Evolutionary conservation across 2,113 vertebrate species (phyloP), one percentile per base, ranked within the genome.

Genomic region (Pterophyllum scalare): DNA sequence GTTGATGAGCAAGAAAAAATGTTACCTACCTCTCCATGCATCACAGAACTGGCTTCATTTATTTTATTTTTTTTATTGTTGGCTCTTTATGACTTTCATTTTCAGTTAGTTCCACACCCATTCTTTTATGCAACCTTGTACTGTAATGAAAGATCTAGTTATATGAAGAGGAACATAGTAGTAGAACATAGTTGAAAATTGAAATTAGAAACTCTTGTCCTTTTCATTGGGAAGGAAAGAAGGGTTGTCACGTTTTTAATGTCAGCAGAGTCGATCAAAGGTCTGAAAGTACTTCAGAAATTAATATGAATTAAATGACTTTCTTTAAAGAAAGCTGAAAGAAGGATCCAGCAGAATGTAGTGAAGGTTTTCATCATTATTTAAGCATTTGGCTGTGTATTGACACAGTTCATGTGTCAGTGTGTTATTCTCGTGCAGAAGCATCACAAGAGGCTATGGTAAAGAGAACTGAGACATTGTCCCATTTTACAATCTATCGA

Each of bases 41-140:
- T 82, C 52, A 31, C 43, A 83, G 83, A 40, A 75, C 58, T 59
- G 12, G 11, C 12, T 38, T 58, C 5, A 26, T 35, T 60, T 72
- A n/a, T 70, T 35, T 7, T 28, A 28, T 35, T 43, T 1, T 2
- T 72, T 64, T 84, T 17, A 38, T 72, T 83, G 35, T 76, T 24
- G 54, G 22, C 19, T 33, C 26, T 80, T 5, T 59, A 2, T 77
- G 46, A 59, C 75, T 49, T 85, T 64, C 2, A 17, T 62, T 58
- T 82, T 57, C 26, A 7, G 0, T 72, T 54, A 72, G 46, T 33
- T 1, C 26, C 67, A 33, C 72, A 75, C 31, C 43, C 10, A 12
- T 70, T 58, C 20, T 81, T 82, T 40, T 65, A 38, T 59, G 20
- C 20, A 33, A 83, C 85, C 90, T 93, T 89, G 81, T 62, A 19